A percentile compares a stretch with the other conserved stretches of the same genome.
These are phyloP conservation scores for Neoniphon sammara DNA, from an alignment of 2,797 vertebrate genomes.

Conservation along the genomic window DNA sequence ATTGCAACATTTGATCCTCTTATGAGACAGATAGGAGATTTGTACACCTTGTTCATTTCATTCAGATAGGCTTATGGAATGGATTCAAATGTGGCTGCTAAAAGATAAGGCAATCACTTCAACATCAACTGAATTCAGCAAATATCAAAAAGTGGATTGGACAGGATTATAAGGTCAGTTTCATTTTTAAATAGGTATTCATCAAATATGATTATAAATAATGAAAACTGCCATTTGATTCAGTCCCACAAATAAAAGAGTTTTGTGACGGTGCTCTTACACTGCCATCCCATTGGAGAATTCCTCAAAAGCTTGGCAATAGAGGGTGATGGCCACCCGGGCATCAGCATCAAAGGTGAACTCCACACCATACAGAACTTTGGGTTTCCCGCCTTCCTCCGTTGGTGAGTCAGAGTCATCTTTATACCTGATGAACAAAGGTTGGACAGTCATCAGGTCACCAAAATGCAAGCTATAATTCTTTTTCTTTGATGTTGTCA, in stretches of 20 bases:
- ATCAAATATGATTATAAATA: too few relatives aligned
- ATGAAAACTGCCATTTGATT: neutral
- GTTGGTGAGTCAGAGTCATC: slow-evolving; percentile 91
- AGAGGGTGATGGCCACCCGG: slow-evolving; percentile 95
- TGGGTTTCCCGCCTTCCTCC: slow-evolving; percentile 90
- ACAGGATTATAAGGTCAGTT: too few relatives aligned
- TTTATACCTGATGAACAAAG: slow-evolving; percentile 87
- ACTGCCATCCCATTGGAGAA: slow-evolving; percentile 94
- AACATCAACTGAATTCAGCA: neutral
- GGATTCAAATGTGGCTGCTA: neutral
- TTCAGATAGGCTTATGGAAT: neutral
- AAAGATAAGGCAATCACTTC: neutral
- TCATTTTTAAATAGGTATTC: too few relatives aligned
- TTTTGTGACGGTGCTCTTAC: slow-evolving; percentile 80
- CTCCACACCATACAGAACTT: slow-evolving; percentile 93
- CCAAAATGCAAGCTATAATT: neutral
- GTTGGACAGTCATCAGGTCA: neutral
- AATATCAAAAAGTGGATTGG: neutral
- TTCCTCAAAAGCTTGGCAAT: slow-evolving; percentile 96
- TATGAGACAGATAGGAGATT: neutral
- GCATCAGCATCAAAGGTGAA: slow-evolving; percentile 98
- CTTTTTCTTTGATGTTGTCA: neutral
- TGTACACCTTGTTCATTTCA: neutral
- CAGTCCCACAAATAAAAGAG: neutral
- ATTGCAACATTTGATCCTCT: neutral